Conservation (phyloP, 2,888 invertebrate species). For the Dione juno region DNA sequence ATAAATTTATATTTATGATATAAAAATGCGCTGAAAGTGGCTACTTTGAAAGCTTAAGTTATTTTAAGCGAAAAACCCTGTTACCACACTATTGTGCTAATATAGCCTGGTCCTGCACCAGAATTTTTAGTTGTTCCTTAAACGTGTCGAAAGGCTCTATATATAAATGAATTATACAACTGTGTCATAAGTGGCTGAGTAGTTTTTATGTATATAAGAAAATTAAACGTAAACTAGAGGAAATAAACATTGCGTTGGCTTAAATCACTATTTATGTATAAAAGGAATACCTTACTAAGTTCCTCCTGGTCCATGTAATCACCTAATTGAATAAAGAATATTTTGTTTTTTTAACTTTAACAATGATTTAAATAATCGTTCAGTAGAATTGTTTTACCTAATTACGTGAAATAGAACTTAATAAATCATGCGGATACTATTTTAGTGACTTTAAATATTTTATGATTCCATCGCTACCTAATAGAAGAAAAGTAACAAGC, state of each 20-base stretch:
- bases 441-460: too few species aligned
- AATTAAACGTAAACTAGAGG: too few species aligned
- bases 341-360: too few species aligned
- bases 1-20: not conserved
- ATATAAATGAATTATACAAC: constrained; percentile 1
- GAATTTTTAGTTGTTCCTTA: constrained; percentile 14
- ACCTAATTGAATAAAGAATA: too few species aligned
- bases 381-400: too few species aligned
- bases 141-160: not conserved
- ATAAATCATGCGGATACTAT: not conserved
- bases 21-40: not conserved
- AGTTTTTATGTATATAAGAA: not conserved
- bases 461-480: not conserved
- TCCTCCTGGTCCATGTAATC: too few species aligned
- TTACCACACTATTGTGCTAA: constrained; percentile 26
- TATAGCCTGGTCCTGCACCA: constrained; percentile 27
- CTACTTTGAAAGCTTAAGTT: constrained; percentile 35
- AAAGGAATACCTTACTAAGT: too few species aligned
- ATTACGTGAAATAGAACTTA: too few species aligned
- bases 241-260: too few species aligned
- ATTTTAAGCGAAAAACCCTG: constrained; percentile 32
- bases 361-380: too few species aligned
- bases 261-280: too few species aligned
- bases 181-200: not conserved
- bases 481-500: not conserved